These are phyloP conservation scores for Drosophila niveifrons DNA, from an alignment of 2,888 invertebrate genomes.

Conservation along the genomic window DNA sequence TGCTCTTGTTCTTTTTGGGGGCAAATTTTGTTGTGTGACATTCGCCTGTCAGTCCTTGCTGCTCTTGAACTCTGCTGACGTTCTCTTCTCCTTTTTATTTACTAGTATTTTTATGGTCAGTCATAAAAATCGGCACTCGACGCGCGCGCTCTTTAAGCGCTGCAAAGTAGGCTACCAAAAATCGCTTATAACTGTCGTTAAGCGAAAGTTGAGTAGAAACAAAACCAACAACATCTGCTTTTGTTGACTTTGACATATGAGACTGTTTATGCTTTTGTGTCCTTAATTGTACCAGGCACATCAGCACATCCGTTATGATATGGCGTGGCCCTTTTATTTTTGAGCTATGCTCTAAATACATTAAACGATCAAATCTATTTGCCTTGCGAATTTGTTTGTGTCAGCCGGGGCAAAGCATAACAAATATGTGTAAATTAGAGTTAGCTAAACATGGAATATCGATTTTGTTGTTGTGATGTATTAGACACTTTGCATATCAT, in stretches of 20 bases:
- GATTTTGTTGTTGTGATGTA: not conserved
- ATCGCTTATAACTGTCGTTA: slow-evolving; percentile 50
- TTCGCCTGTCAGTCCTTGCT: not conserved
- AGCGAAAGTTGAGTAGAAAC: slow-evolving; percentile 25
- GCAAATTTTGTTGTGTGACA: slow-evolving; percentile 27
- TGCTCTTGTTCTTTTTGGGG: slow-evolving; percentile 28
- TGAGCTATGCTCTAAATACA: not conserved
- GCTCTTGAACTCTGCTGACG: slow-evolving; percentile 48
- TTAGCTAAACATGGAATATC: not conserved
- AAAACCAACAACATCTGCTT: slow-evolving; percentile 55
- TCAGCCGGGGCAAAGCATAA: not conserved
- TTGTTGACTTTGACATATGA: slow-evolving; percentile 71
- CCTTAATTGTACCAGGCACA: slow-evolving; percentile 46
- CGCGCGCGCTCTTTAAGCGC: slow-evolving; percentile 12
- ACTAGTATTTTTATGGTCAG: slow-evolving; percentile 45
- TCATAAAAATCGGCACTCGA: slow-evolving; percentile 55
- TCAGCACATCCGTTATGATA: slow-evolving; percentile 24
- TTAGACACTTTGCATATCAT: not conserved
- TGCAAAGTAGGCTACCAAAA: slow-evolving; percentile 55
- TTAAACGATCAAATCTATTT: slow-evolving; percentile 4
- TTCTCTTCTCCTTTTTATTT: slow-evolving; percentile 18
- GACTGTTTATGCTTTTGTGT: slow-evolving; percentile 47
- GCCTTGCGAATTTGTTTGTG: slow-evolving; percentile 7
- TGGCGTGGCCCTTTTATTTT: slow-evolving; percentile 17
- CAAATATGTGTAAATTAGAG: not conserved